Conservation (phyloP, 92 coral and sea anemone species). For the Bergia puertoricense region DNA sequence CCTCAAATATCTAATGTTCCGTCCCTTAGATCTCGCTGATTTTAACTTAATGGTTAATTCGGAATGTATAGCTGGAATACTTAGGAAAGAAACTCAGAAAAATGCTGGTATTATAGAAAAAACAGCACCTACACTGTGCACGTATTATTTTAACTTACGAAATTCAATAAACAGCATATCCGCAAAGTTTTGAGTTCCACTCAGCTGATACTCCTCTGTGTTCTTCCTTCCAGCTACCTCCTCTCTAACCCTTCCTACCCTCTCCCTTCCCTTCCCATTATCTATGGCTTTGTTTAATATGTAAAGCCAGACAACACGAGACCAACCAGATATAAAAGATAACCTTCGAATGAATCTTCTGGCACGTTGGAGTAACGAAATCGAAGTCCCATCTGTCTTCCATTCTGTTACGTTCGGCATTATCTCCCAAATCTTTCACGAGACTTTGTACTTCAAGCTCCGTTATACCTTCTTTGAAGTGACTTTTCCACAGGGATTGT, state of each 20-base stretch:
- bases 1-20: no score
- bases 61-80: no score
- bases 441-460: slow-evolving; percentile 26
- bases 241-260: not conserved
- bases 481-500: not conserved
- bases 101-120: no score
- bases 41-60: no score
- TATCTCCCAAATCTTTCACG: not conserved
- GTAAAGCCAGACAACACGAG: not conserved
- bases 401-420: not conserved
- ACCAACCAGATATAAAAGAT: not conserved
- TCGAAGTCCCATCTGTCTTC: slow-evolving; percentile 42
- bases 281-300: not conserved
- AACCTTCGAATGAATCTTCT: slow-evolving; percentile 33
- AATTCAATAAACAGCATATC: no score
- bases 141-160: no score
- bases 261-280: not conserved
- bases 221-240: no score
- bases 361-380: slow-evolving; percentile 27
- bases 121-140: no score
- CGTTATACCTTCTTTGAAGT: slow-evolving; percentile 21
- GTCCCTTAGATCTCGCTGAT: no score
- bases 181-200: no score
- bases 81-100: no score
- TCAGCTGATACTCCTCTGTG: no score